A percentile compares a stretch with the other conserved stretches of the same genome.
Evolutionary conservation across 2,113 vertebrate species (phyloP).

Genomic region (Channa maculata): DNA sequence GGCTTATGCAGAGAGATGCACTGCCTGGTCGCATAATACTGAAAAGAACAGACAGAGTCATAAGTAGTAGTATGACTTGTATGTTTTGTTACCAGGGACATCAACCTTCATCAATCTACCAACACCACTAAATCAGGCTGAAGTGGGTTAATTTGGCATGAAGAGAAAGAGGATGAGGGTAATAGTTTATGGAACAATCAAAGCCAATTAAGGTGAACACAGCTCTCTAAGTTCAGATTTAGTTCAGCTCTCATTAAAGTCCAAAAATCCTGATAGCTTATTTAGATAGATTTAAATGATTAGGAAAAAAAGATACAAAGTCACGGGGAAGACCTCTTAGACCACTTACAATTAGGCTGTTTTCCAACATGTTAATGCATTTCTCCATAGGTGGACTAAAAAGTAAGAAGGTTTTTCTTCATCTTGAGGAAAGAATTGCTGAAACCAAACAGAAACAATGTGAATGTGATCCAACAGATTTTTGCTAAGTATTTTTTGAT

Average conservation of each 20-base stretch:
- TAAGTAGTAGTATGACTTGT: constrained; percentile 62
- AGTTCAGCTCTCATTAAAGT: constrained; percentile 68
- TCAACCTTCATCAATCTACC: constrained; percentile 22
- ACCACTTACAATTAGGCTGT: constrained; percentile 64
- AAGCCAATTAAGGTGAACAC: constrained; percentile 62
- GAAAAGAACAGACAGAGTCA: constrained; percentile 67
- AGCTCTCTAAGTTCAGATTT: constrained; percentile 54
- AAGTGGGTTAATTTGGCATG: constrained; percentile 44
- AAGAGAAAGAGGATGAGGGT: constrained; percentile 55
- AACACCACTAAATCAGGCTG: constrained; percentile 44
- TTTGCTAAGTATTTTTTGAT: constrained; percentile 28
- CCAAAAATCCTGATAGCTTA: constrained; percentile 61
- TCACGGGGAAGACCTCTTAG: constrained; percentile 43
- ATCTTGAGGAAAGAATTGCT: constrained; percentile 19
- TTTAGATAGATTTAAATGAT: constrained; percentile 45
- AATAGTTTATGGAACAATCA: constrained; percentile 53
- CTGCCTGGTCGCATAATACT: constrained; percentile 67
- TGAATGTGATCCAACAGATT: constrained; percentile 22
- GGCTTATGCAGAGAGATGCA: constrained; percentile 68
- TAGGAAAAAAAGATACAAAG: constrained; percentile 49
- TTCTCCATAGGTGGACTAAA: constrained; percentile 49
- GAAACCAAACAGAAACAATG: constrained; percentile 6
- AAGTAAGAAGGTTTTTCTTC: constrained; percentile 19
- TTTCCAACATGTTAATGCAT: constrained; percentile 54
- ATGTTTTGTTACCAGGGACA: constrained; percentile 49